Conservation (phyloP, 1,140 invertebrate species). For the Aphidius ervi region DNA sequence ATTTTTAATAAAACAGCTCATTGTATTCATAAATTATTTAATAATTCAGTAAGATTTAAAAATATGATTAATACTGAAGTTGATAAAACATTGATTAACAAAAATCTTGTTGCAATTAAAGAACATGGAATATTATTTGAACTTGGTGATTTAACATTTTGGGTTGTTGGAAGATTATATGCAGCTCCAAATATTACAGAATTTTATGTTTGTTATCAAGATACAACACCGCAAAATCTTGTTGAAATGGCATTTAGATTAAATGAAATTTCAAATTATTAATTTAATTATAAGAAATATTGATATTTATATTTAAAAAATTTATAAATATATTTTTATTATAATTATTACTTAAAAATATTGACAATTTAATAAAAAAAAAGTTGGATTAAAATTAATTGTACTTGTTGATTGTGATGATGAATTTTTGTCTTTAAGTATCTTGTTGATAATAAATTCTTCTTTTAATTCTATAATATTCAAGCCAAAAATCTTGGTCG, state of each 20-base stretch:
- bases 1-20: constrained; percentile 66
- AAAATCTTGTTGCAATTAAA: constrained; percentile 72
- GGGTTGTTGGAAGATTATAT: constrained; percentile 63
- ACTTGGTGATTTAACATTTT: constrained; percentile 46
- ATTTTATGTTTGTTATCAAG: constrained; percentile 76
- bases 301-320: neutral
- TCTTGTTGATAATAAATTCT: no score
- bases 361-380: no score
- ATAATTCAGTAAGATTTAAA: constrained; percentile 64
- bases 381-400: no score
- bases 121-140: constrained; percentile 68
- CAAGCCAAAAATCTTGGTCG: no score
- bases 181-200: constrained; percentile 67
- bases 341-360: no score
- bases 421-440: no score
- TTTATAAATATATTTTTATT: neutral
- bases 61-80: constrained; percentile 58
- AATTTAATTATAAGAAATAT: constrained; percentile 2
- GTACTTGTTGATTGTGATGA: no score
- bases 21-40: constrained; percentile 65
- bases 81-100: constrained; percentile 60
- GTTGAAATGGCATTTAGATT: constrained; percentile 76
- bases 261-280: constrained; percentile 28
- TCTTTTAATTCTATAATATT: no score
- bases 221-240: constrained; percentile 73